Base-by-base conservation (phyloP, 1,140 invertebrate genomes). In the Brachionus plicatilis region DNA sequence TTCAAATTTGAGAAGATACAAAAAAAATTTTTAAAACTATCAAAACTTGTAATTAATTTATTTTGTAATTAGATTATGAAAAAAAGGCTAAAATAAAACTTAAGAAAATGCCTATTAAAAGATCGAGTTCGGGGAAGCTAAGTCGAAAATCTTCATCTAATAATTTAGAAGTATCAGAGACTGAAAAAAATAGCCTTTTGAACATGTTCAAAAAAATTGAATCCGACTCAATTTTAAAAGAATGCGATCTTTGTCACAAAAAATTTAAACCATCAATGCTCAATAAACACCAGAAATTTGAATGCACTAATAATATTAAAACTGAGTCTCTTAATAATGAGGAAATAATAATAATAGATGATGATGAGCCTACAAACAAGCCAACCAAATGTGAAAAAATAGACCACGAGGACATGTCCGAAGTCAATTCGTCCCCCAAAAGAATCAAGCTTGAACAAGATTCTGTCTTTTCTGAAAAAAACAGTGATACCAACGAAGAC, bases 141-240 rank as follows among this genome's bases (percentile, higher is more conserved):
- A 50, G 43, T 11, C 72, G 72, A 27, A 76, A 76, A 47, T n/a
- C 72, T 29, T 76, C 72, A 4, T 75, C 70, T 9, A 75, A 75
- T 27, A n/a, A 43, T 17, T 17, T 75, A 47, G 14, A 24, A 8
- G 45, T 9, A 47, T 20, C 41, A 27, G 72, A 50, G 14, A 8
- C 20, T 5, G 43, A 76, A n/a, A 47, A 76, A 47, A 76, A 76
- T 47, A 37, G 43, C 9, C 27, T 76, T 6, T 50, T 47, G 3
- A 50, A 47, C 4, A 76, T 76, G 72, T 76, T 76, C 27, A 76
- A 50, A 50, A 29, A 47, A 24, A 76, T 76, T 7, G 43, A 76
- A n/a, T 50, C 72, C 6, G 43, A 50, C 50, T 76, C 72, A 14
- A 27, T 50, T 2, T n/a, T 76, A 24, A 3, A 27, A 29, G 72